Conservation (phyloP, 2,888 invertebrate species). For the Rambutsinella grinnellia region DNA sequence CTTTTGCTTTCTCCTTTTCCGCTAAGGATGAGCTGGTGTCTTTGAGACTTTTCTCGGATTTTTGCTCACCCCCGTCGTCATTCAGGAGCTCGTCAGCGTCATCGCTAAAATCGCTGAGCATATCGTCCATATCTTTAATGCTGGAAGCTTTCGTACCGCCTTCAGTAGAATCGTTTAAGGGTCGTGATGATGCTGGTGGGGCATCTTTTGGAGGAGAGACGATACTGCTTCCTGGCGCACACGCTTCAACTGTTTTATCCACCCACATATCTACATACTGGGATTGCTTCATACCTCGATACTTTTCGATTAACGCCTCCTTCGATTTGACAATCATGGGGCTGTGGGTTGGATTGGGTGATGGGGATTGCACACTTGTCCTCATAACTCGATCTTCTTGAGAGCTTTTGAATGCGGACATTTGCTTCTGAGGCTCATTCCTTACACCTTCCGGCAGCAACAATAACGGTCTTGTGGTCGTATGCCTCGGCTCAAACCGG, state of each 20-base stretch:
- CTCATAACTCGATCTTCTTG: slow-evolving; percentile 33
- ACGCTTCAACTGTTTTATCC: slow-evolving; percentile 62
- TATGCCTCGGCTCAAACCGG: slow-evolving; percentile 13
- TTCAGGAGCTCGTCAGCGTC: slow-evolving; percentile 63
- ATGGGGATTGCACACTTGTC: slow-evolving; percentile 11
- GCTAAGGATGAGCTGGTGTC: slow-evolving; percentile 7
- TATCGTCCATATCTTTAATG: slow-evolving; percentile 38
- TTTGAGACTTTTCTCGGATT: slow-evolving; percentile 43
- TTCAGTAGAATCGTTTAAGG: slow-evolving; percentile 31
- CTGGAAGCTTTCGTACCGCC: slow-evolving; percentile 15
- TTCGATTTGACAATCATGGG: slow-evolving; percentile 62
- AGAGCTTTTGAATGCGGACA: not conserved
- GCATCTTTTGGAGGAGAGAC: slow-evolving; percentile 22
- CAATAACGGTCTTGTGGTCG: slow-evolving; percentile 22
- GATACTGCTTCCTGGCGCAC: slow-evolving; percentile 21
- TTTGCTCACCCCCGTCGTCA: slow-evolving; percentile 41
- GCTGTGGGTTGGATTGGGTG: slow-evolving; percentile 23
- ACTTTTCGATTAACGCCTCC: slow-evolving; percentile 63
- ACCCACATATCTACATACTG: slow-evolving; percentile 65
- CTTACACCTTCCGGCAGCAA: slow-evolving; percentile 9
- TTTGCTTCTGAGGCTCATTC: slow-evolving; percentile 25
- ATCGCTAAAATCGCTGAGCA: slow-evolving; percentile 66
- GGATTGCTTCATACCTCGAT: slow-evolving; percentile 61
- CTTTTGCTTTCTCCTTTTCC: not conserved
- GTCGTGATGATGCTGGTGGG: slow-evolving; percentile 7